Conservation (phyloP, 2,797 vertebrate genomes). For the Mallotus villosus region DNA sequence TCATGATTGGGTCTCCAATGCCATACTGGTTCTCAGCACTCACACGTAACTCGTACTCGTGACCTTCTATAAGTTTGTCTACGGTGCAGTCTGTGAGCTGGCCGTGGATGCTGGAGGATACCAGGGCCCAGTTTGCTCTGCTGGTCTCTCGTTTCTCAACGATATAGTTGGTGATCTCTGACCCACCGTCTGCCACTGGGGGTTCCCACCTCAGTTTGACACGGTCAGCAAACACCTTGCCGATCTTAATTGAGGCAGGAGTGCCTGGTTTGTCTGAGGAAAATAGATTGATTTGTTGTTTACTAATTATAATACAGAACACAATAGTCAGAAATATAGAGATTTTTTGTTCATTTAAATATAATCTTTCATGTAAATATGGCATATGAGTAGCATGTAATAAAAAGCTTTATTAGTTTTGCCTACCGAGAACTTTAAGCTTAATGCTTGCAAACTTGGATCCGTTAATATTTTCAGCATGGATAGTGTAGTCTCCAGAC, state of each 20-base stretch:
- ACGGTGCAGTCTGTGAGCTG: constrained; percentile 89
- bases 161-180: constrained; percentile 98
- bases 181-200: constrained; percentile 92
- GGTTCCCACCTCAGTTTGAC: constrained; percentile 93
- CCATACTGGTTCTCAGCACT: constrained; percentile 98
- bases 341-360: not conserved
- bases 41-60: constrained; percentile 96
- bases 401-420: not conserved
- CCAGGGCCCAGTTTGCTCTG: constrained; percentile 96
- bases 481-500: constrained; percentile 94
- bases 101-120: constrained; percentile 84
- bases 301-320: not conserved
- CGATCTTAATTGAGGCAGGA: constrained; percentile 89
- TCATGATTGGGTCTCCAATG: constrained; percentile 86
- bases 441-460: constrained; percentile 91
- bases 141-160: constrained; percentile 98
- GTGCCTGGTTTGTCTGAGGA: constrained; percentile 94
- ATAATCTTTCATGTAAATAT: not conserved
- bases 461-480: constrained; percentile 91
- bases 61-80: constrained; percentile 95
- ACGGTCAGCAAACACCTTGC: constrained; percentile 88
- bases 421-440: constrained; percentile 82
- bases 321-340: not conserved
- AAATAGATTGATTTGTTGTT: constrained; percentile 9
- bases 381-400: no score